These are phyloP conservation scores for Acanthopagrus latus DNA, from an alignment of 2,797 vertebrate species.

Conservation along the genomic window DNA sequence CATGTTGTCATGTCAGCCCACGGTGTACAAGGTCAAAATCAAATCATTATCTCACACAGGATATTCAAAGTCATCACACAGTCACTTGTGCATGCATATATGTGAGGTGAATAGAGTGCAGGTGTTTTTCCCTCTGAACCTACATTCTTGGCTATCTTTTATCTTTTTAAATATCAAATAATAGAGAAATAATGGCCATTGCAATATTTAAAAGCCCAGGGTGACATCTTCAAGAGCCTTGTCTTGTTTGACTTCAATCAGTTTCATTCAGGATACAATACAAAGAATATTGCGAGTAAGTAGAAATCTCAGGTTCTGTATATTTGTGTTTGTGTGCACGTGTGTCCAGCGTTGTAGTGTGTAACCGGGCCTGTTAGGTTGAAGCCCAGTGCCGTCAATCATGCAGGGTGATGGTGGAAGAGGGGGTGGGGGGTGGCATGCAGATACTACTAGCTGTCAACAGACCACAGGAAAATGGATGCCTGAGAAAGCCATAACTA, in stretches of 20 bases:
- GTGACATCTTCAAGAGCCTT: too few species aligned
- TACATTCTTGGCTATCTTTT: too few species aligned
- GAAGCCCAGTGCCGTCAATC: conserved; percentile 92
- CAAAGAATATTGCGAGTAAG: conserved; percentile 14
- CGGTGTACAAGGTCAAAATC: background rate
- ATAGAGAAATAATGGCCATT: too few species aligned
- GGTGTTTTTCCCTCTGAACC: too few species aligned
- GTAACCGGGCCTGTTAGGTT: conserved; percentile 86
- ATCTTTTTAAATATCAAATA: too few species aligned
- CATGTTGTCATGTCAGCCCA: background rate
- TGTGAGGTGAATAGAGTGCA: too few species aligned
- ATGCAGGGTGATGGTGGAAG: conserved; percentile 68
- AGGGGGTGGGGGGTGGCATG: conserved; percentile 74
- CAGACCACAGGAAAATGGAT: conserved; percentile 96
- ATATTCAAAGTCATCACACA: background rate
- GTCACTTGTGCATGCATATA: background rate
- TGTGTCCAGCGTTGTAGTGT: conserved; percentile 68
- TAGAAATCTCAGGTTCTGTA: conserved; percentile 31
- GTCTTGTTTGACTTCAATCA: too few species aligned
- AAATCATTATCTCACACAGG: background rate
- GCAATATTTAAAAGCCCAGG: too few species aligned
- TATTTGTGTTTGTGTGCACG: conserved; percentile 19
- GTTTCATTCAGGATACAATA: background rate
- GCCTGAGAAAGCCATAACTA: conserved; percentile 97
- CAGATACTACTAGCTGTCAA: conserved; percentile 95